Evolutionary conservation across 2,888 invertebrate genomes (phyloP), one percentile per base, ranked within the genome.

Genomic region (Ernsta delagoae): DNA sequence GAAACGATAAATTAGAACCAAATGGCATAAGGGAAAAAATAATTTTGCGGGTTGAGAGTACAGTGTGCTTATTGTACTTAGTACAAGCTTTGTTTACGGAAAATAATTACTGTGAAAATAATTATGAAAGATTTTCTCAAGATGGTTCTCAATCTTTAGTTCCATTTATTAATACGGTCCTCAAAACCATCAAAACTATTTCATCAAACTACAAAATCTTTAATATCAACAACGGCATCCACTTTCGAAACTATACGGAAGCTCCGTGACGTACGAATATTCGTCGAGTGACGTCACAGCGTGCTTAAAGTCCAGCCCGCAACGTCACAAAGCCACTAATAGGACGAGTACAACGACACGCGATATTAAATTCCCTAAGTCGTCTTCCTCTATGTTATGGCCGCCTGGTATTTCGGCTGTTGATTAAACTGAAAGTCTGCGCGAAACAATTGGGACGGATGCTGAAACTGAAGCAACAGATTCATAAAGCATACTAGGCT

Each of bases 281-380:
- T 16, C 12, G 34, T 24, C 6, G 31, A 43, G 43, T 54, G 60
- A 54, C 54, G 66, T 60, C 66, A 60, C 66, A 31, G 16, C 24
- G 9, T 9, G 53, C 53, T n/a, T 7, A 16, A 36, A 61, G 50
- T 7, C 57, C 39, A 39, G 50, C 50, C 60, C 34, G 60, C 59
- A 50, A 16, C 60, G 66, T 66, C 66, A 66, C 54, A 66, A 53
- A 41, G 53, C 60, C 12, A 54, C 53, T 60, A 60, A 60, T 41
- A 60, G 66, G 53, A 34, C 53, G 31, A 16, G 16, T 16, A 16
- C 16, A 16, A 48, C 50, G 66, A 66, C 66, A 60, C 24, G 60
- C 41, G 66, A 66, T 66, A 66, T 66, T 66, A 66, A 66, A 54
- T 66, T 66, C 66, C 66, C 54, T n/a, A 12, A 31, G 60, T 39